Evolutionary conservation across 1,140 invertebrate species (phyloP).

Genomic region (Asobara japonica): DNA sequence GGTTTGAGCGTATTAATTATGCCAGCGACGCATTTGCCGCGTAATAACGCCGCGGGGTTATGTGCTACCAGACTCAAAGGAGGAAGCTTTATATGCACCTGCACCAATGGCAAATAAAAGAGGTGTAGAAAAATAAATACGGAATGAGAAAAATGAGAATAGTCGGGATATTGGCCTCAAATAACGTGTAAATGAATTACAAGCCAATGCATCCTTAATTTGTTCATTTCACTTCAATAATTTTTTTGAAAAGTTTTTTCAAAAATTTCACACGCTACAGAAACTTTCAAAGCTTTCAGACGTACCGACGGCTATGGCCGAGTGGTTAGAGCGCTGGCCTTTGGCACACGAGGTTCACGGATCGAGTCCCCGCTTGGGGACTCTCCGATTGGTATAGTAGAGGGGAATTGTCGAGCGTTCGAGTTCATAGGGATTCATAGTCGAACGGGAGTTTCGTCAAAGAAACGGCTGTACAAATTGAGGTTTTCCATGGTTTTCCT

Average conservation of each 20-base stretch:
- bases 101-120: background rate
- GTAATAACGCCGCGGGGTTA: constrained; percentile 34
- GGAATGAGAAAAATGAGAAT: background rate
- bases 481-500: too few relatives aligned
- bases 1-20: constrained; percentile 39
- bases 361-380: too few relatives aligned
- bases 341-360: too few relatives aligned
- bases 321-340: too few relatives aligned
- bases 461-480: too few relatives aligned
- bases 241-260: background rate
- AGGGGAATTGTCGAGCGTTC: too few relatives aligned
- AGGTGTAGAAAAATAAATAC: background rate
- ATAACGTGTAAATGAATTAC: constrained; percentile 26
- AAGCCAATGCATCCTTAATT: background rate
- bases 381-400: too few relatives aligned
- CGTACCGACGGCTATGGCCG: too few relatives aligned
- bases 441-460: too few relatives aligned
- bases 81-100: constrained; percentile 19
- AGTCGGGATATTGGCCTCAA: background rate
- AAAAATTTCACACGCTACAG: background rate
- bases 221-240: background rate
- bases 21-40: constrained; percentile 29
- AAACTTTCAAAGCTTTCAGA: too few relatives aligned
- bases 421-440: too few relatives aligned
- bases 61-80: constrained; percentile 12